phyloP scores from a whole-genome alignment of 2,113 vertebrate genomes.

The Calonectris borealis region DNA sequence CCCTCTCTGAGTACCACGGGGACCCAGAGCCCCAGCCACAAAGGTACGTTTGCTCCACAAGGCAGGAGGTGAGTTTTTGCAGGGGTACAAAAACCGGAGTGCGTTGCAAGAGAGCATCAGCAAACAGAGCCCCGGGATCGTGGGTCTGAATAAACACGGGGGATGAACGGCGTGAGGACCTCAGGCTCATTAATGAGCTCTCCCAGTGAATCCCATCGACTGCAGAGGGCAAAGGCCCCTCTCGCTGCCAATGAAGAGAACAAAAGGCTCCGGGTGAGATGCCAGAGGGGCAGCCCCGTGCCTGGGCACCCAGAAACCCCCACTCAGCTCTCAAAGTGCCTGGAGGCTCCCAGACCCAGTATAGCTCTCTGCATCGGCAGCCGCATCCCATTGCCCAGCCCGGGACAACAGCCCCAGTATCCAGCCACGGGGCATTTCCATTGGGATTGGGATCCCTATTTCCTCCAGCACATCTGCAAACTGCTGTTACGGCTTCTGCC shows the following conservation, averaged over 20 bases:
- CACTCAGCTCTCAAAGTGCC: neutral
- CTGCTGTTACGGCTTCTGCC: accelerated
- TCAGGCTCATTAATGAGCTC: neutral
- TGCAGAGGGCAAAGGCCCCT: neutral
- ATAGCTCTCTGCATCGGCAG: neutral
- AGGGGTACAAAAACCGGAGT: neutral
- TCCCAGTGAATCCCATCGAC: neutral
- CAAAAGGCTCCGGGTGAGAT: neutral
- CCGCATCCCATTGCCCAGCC: neutral
- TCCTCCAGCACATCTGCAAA: neutral
- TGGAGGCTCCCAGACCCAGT: neutral
- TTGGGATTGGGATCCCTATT: accelerated
- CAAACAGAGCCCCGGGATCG: neutral
- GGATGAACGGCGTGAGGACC: neutral
- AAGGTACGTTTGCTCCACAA: accelerated
- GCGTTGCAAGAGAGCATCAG: neutral
- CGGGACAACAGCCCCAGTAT: neutral
- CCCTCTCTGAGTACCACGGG: neutral
- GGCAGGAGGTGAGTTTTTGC: neutral
- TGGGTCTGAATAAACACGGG: neutral
- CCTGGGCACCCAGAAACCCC: neutral
- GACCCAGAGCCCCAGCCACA: accelerated
- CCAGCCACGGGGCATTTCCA: accelerated
- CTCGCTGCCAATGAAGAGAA: neutral
- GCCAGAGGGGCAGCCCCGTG: neutral